Base-by-base conservation (phyloP, 2,888 invertebrate species). In the Notodonta dromedarius region DNA sequence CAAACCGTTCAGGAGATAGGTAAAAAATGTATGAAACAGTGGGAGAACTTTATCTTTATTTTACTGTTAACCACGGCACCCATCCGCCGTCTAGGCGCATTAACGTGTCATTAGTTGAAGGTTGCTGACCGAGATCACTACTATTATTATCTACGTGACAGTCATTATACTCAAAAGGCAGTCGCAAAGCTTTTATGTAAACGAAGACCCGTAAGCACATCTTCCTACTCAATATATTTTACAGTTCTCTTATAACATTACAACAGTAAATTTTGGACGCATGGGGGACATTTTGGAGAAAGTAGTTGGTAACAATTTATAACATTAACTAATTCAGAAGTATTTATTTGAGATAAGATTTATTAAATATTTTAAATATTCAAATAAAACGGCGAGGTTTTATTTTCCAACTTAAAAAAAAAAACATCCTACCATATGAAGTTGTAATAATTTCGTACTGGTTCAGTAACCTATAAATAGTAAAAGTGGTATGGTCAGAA, bases 91-190 rank as follows among this genome's bases (percentile, higher is more conserved):
- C 84, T 88, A 83, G 77, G 82, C 84, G 82, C 85, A 90, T 89
- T 90, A 91, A 85, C 88, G 85, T 91, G 87, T 90, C 88, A 91
- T 91, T 91, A 90, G 88, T 84, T 79, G 80, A 89, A 91, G 91
- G 91, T 91, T 83, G 89, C 88, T 93, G 91, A 91, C 92, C 91
- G 89, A 79, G 78, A 79, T 77, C 70, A 73, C 78, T 72, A 76
- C 79, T 73, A 72, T 76, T 78, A 77, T 75, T 73, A 74, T 74
- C 69, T 63, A 59, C 52, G 65, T 40, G 59, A 58, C 60, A 65
- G 58, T 70, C 56, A 60, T 70, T 64, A 57, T 69, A 55, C 59
- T 59, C 69, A 65, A 57, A 62, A 68, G 65, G 67, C 67, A 74
- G 55, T 61, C n/a, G 60, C 62, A 62, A 64, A 59, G 58, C 56